A percentile compares a stretch with the other conserved stretches of the same genome.
phyloP scores from a whole-genome alignment of 2,797 vertebrate genomes.

The Aulostomus chinensis region DNA sequence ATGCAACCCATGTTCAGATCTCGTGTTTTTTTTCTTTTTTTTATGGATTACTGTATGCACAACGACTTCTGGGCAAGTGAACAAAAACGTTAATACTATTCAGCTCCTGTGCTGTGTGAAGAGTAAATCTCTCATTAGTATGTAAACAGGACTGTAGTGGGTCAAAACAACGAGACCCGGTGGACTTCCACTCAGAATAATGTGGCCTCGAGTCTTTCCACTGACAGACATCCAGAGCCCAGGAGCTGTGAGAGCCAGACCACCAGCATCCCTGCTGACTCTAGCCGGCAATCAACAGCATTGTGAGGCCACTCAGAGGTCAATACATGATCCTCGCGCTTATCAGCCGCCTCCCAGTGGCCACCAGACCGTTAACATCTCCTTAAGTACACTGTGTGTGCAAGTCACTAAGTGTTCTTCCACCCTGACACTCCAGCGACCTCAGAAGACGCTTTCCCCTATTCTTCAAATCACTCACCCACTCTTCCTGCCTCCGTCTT shows the following conservation, averaged over 20 bases:
- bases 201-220: constrained; percentile 63
- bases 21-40: constrained; percentile 31
- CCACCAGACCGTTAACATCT: constrained; percentile 63
- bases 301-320: constrained; percentile 61
- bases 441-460: constrained; percentile 52
- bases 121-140: constrained; percentile 73
- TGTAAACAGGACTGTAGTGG: constrained; percentile 67
- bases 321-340: constrained; percentile 70
- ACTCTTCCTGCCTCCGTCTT: constrained; percentile 2
- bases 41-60: constrained; percentile 44
- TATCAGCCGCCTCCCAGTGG: constrained; percentile 67
- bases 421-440: constrained; percentile 59
- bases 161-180: constrained; percentile 70
- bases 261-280: constrained; percentile 62
- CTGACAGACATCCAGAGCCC: constrained; percentile 64
- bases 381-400: constrained; percentile 72
- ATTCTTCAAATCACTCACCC: constrained; percentile 9
- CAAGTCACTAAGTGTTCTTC: constrained; percentile 60
- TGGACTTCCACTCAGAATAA: constrained; percentile 70
- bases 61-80: constrained; percentile 26
- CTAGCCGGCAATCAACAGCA: constrained; percentile 62
- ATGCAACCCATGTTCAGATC: constrained; percentile 28
- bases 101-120: constrained; percentile 29
- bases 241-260: constrained; percentile 57
- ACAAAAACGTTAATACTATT: constrained; percentile 32